A percentile compares a stretch with the other conserved stretches of the same genome.
Conservation (phyloP, 2,797 vertebrate genomes). For the Paedocypris micromegethes region DNA sequence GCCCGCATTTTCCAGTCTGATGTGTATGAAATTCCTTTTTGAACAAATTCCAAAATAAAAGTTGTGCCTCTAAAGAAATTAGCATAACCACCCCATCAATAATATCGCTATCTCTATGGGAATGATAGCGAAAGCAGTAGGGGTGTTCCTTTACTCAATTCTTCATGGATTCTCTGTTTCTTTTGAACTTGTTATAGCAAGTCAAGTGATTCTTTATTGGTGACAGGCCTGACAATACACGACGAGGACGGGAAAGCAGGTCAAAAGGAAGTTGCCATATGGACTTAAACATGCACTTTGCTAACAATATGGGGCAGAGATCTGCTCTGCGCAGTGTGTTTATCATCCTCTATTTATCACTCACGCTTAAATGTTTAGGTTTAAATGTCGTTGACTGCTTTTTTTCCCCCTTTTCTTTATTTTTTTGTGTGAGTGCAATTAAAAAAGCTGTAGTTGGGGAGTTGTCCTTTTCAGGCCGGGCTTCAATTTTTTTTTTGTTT, state of each 20-base stretch:
- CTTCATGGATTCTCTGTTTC: constrained; percentile 93
- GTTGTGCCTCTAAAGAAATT: constrained; percentile 80
- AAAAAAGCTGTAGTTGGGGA: too few relatives aligned
- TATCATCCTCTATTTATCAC: constrained; percentile 11
- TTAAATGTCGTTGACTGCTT: constrained; percentile 12
- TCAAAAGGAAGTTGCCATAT: constrained; percentile 96
- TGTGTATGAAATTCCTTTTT: constrained; percentile 83
- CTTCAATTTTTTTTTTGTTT: constrained; percentile 11
- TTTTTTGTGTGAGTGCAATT: neutral
- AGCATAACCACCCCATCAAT: constrained; percentile 93
- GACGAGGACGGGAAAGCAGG: constrained; percentile 88
- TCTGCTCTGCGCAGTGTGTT: constrained; percentile 38
- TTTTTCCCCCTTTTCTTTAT: neutral
- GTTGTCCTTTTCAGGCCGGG: too few relatives aligned
- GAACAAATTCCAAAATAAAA: constrained; percentile 83
- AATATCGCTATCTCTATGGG: constrained; percentile 92
- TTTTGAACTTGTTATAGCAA: constrained; percentile 98
- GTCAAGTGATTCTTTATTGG: constrained; percentile 98
- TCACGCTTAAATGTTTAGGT: constrained; percentile 18
- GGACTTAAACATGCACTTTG: constrained; percentile 90
- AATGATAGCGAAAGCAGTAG: constrained; percentile 88
- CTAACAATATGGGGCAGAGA: constrained; percentile 73
- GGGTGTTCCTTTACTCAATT: constrained; percentile 92
- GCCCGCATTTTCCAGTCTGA: constrained; percentile 76
- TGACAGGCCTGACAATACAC: constrained; percentile 97